Evolutionary conservation across 2,113 vertebrate species (phyloP), one percentile per base, ranked within the genome.

Genomic region (Campylorhamphus procurvoides): DNA sequence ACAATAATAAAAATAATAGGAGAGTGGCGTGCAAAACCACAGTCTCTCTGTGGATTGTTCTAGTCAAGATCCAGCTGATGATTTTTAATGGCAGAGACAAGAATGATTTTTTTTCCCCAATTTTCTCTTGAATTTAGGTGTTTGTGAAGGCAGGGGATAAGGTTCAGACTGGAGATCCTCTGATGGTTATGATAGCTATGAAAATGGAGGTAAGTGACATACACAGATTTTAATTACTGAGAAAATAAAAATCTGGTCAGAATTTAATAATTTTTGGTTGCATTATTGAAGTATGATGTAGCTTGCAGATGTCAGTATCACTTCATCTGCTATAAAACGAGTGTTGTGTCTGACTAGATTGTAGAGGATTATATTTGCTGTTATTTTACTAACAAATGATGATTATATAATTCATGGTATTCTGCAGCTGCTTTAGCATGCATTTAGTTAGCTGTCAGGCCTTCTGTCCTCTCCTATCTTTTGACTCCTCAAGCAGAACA

Each of bases 181-280:
- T 99, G 14, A 97, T 99, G 98, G 98, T 99, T 67, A 99, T 99
- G 99, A 99, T 98, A n/a, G 99, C 99, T 87, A 99, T 99, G 99
- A 99, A 99, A 97, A 99, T 99, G 99, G 99, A 99, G 99, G 99
- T 99, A 87, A 97, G 98, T 93, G 39, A 60, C 33, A 20, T 60
- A 35, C 1, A 27, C 40, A 64, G 9, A 20, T 53, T 91, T 60
- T 91, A 75, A 69, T 90, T 52, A 31, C 28, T 49, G n/a, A 56
- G 25, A 74, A 88, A 68, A 86, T 84, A 59, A 85, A 88, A 74
- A 40, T 35, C 17, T 19, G 31, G 18, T 72, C 60, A 74, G 69
- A 66, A 73, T 39, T 3, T 33, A 62, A 12, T 82, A 47, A 52
- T 20, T 81, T 79, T 49, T 44, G 5, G 15, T 75, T 73, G 42